phyloP scores from a whole-genome alignment of 1,140 invertebrate species.

The Brachionus asplanchnoidis region DNA sequence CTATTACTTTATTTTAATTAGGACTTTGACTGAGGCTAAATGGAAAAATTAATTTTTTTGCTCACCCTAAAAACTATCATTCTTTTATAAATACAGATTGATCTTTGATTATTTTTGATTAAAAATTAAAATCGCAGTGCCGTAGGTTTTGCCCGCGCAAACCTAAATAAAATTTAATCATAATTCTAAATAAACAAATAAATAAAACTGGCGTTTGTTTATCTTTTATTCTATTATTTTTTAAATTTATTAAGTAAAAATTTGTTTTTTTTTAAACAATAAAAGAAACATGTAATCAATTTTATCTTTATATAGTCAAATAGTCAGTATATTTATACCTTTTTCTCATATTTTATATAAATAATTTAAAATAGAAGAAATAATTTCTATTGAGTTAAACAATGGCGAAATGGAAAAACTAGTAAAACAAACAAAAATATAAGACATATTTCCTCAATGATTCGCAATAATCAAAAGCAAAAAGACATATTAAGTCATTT shows the following conservation, averaged over 20 bases:
- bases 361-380: constrained; percentile 6
- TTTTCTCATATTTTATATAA: not conserved
- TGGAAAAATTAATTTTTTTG: no score
- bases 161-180: no score
- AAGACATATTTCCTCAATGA: not conserved
- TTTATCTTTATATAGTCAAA: not conserved
- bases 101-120: no score
- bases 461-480: not conserved
- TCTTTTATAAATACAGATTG: no score
- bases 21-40: no score
- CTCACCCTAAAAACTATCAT: no score
- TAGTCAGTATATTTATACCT: not conserved
- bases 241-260: not conserved
- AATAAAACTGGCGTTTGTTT: not conserved
- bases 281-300: not conserved
- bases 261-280: not conserved
- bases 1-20: no score
- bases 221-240: not conserved
- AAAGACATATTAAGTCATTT: not conserved
- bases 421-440: not conserved
- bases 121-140: no score
- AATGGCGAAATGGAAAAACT: not conserved
- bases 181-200: no score
- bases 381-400: not conserved
- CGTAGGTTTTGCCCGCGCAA: no score